phyloP scores from a whole-genome alignment of 2,797 vertebrate species.

The Gambelia wislizenii region DNA sequence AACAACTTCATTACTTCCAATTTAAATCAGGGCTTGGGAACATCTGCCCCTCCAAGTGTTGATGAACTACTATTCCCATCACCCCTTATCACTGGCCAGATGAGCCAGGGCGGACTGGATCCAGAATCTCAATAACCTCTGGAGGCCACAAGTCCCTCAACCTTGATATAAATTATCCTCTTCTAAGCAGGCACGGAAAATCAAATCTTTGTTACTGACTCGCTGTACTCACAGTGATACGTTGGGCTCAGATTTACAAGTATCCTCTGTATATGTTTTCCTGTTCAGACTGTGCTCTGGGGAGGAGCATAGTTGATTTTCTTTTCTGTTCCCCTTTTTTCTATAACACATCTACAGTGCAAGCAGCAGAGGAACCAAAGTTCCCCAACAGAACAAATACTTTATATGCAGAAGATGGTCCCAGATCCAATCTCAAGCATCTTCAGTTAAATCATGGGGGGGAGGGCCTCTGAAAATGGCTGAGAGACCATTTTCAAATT shows the following conservation, averaged over 20 bases:
- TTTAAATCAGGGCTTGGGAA: neutral
- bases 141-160: neutral
- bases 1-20: too few species aligned
- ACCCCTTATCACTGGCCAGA: neutral
- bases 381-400: too few species aligned
- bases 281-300: too few species aligned
- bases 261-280: too few species aligned
- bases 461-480: too few species aligned
- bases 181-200: neutral
- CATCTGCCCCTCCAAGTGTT: neutral
- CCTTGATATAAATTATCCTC: neutral
- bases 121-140: neutral
- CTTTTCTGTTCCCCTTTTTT: too few species aligned
- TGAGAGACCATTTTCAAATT: too few species aligned
- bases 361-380: too few species aligned
- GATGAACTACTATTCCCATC: neutral
- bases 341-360: too few species aligned
- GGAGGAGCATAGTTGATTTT: too few species aligned
- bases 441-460: neutral
- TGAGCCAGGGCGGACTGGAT: too few species aligned
- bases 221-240: neutral
- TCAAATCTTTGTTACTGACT: neutral
- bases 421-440: neutral
- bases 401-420: neutral
- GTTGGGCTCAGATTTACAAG: too few species aligned